phyloP scores from a whole-genome alignment of 2,888 invertebrate genomes.

The Chymomyza procnemis region DNA sequence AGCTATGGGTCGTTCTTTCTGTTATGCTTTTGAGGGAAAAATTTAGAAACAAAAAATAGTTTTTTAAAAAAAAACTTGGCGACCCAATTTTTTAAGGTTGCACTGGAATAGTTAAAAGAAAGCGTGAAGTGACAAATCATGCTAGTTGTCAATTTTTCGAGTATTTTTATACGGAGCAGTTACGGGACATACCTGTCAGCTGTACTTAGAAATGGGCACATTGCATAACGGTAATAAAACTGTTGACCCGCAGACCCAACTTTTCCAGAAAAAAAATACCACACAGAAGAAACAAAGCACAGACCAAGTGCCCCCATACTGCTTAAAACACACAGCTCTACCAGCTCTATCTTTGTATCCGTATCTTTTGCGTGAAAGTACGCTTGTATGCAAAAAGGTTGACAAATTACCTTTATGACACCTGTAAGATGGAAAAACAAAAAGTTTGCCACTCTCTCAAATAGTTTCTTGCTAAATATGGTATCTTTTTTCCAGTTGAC shows the following conservation, averaged over 20 bases:
- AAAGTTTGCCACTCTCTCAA: conserved; percentile 11
- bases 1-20: conserved; percentile 16
- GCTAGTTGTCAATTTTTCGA: neutral
- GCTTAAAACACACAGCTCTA: conserved; percentile 24
- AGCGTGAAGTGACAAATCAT: conserved; percentile 34
- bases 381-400: conserved; percentile 7
- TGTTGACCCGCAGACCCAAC: neutral
- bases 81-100: conserved; percentile 30
- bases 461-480: neutral
- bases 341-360: no score
- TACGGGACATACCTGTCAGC: neutral
- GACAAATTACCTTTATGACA: conserved; percentile 7
- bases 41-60: neutral
- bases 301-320: neutral
- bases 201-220: neutral
- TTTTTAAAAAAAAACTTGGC: neutral
- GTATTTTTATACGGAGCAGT: neutral
- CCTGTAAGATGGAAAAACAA: neutral
- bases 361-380: neutral
- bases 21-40: conserved; percentile 7
- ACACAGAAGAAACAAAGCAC: neutral
- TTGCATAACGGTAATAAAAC: neutral
- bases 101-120: conserved; percentile 11
- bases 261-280: conserved; percentile 6
- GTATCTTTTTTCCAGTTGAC: conserved; percentile 43